Percentiles rank a stretch among this genome's conserved stretches.
phyloP scores from a whole-genome alignment of 2,113 vertebrate species.

The Naja naja region DNA sequence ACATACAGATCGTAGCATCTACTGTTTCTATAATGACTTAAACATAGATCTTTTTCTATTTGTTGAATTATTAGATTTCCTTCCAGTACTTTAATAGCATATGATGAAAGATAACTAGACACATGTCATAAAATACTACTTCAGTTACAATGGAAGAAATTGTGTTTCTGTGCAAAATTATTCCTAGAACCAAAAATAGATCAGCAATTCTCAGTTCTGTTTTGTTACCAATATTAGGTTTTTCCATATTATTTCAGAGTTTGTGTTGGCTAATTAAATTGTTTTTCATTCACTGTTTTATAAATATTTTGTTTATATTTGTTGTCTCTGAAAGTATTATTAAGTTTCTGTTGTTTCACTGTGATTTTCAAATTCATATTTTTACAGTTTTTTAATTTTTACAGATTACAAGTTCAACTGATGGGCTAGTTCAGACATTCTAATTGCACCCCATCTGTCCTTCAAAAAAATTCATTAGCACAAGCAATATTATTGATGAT shows the following conservation, averaged over 20 bases:
- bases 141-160: slow-evolving; percentile 36
- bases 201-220: neutral
- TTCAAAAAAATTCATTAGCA: neutral
- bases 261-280: slow-evolving; percentile 30
- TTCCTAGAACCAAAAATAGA: neutral
- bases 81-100: neutral
- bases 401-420: neutral
- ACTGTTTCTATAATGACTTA: neutral
- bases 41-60: neutral
- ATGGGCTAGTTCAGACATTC: neutral
- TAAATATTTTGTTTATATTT: neutral
- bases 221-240: neutral
- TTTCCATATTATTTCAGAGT: slow-evolving; percentile 35
- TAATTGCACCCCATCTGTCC: neutral
- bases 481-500: neutral
- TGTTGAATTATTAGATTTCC: neutral
- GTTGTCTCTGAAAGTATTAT: neutral
- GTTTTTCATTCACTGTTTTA: neutral
- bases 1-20: neutral
- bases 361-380: neutral
- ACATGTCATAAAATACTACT: slow-evolving; percentile 39
- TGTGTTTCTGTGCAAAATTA: neutral
- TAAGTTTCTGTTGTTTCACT: neutral
- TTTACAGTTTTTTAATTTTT: neutral
- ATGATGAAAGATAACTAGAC: neutral